Percentiles rank a stretch among this genome's conserved stretches.
Conservation (phyloP, 2,113 vertebrate genomes). For the Craseonycteris thonglongyai region DNA sequence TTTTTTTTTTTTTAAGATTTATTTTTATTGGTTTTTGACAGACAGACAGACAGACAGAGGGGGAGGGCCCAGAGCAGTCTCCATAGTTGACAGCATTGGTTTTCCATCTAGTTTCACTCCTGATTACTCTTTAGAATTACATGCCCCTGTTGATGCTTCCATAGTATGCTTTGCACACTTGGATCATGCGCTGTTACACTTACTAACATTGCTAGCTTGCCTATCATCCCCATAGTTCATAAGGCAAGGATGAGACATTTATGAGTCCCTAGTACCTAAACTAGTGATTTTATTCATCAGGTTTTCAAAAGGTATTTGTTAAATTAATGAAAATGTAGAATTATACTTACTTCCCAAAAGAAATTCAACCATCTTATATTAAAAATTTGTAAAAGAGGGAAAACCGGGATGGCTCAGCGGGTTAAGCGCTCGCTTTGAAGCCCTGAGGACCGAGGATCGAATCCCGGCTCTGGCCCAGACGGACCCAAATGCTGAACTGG, state of each 20-base stretch:
- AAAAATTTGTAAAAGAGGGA: conserved; percentile 3
- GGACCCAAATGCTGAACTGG: too few species aligned
- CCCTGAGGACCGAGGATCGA: too few species aligned
- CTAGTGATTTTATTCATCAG: not conserved
- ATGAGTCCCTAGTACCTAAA: not conserved
- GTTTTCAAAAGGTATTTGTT: not conserved
- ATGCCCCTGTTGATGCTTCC: not conserved
- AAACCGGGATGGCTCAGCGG: too few species aligned
- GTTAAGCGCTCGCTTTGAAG: too few species aligned
- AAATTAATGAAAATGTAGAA: conserved; percentile 18
- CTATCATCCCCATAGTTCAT: not conserved
- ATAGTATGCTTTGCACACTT: not conserved
- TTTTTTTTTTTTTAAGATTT: too few species aligned
- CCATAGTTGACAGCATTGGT: too few species aligned
- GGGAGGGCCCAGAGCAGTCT: too few species aligned
- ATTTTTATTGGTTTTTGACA: too few species aligned
- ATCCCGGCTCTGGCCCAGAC: too few species aligned
- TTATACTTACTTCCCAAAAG: not conserved
- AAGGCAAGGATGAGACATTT: not conserved
- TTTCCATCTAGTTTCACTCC: too few species aligned
- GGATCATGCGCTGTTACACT: fast-evolving
- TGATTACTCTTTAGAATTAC: not conserved
- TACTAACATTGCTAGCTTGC: not conserved
- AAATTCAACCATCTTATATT: not conserved
- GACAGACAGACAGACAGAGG: too few species aligned